phyloP scores from a whole-genome alignment of 2,113 vertebrate species.

The Sceloporus undulatus region DNA sequence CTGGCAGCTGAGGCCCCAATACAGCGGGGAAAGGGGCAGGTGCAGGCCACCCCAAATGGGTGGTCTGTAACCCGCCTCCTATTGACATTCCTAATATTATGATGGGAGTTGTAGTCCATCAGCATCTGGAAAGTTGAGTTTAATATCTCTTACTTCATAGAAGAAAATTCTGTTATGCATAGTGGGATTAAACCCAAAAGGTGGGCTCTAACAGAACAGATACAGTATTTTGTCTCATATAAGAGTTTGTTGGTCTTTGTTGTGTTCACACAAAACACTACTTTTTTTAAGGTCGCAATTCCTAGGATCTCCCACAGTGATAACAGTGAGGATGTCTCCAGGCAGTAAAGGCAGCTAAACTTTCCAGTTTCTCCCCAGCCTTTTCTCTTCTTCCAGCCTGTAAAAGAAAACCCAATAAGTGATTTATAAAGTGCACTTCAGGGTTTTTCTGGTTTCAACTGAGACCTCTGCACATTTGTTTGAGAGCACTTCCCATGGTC shows the following conservation, averaged over 20 bases:
- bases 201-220: too few species aligned
- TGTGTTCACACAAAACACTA: neutral
- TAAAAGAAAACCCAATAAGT: neutral
- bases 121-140: too few species aligned
- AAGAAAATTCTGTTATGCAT: too few species aligned
- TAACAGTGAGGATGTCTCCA: neutral
- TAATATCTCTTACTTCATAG: too few species aligned
- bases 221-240: neutral
- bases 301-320: neutral
- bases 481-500: neutral
- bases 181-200: too few species aligned
- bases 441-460: neutral
- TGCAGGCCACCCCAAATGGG: too few species aligned
- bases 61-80: too few species aligned
- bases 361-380: neutral
- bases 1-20: too few species aligned
- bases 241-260: neutral
- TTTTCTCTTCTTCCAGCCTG: neutral
- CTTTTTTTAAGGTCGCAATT: neutral
- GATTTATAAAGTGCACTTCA: neutral
- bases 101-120: too few species aligned
- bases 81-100: too few species aligned
- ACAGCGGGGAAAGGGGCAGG: too few species aligned
- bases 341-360: neutral
- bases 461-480: neutral